Evolutionary conservation across 2,113 vertebrate genomes (phyloP).

Genomic region (Carassius gibelio): DNA sequence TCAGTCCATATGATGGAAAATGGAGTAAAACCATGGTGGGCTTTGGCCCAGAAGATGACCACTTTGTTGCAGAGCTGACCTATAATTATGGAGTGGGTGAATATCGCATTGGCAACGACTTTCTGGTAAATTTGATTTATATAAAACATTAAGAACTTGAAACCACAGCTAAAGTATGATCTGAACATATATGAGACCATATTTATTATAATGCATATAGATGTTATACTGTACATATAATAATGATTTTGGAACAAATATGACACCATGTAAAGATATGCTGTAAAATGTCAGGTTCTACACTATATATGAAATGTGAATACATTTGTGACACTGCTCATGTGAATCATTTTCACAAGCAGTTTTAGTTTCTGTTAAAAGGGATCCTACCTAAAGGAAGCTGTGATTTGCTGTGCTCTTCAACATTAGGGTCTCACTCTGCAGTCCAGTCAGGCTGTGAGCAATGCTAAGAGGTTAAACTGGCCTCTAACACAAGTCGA

Average conservation of each 20-base stretch:
- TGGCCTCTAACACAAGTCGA: slow-evolving; percentile 86
- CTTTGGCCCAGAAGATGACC: slow-evolving; percentile 88
- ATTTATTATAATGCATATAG: background rate
- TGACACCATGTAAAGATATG: too few relatives aligned
- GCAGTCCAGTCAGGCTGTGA: slow-evolving; percentile 87
- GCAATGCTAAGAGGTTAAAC: slow-evolving; percentile 82
- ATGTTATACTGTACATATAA: background rate
- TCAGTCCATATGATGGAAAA: slow-evolving; percentile 93
- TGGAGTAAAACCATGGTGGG: slow-evolving; percentile 99
- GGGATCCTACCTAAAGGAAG: background rate
- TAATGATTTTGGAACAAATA: background rate
- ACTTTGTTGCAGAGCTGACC: slow-evolving; percentile 94
- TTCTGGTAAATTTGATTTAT: slow-evolving; percentile 78
- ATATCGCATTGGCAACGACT: slow-evolving; percentile 91
- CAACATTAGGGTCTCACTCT: slow-evolving; percentile 87
- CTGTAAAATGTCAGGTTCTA: background rate
- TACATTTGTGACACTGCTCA: background rate
- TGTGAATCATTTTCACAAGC: background rate
- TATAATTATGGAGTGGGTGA: slow-evolving; percentile 94
- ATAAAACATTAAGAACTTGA: background rate
- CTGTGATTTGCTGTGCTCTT: background rate
- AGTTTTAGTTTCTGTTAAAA: background rate
- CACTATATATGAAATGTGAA: background rate
- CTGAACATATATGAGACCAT: background rate
- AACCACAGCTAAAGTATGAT: background rate